Base-by-base conservation (phyloP, 2,888 invertebrate genomes). In the Andrena camellia region DNA sequence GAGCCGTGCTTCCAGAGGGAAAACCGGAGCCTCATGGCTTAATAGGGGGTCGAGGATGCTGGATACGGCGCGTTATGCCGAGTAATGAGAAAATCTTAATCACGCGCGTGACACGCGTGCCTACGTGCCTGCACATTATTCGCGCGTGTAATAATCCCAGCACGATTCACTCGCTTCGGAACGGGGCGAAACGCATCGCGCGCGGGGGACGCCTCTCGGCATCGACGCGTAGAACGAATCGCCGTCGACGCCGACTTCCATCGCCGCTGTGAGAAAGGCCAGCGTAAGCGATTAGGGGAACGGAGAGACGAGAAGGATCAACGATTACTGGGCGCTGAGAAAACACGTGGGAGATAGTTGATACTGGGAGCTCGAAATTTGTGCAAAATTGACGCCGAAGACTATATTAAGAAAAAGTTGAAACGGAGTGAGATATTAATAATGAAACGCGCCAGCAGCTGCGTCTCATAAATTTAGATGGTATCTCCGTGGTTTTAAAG, bases 171-270 rank as follows among this genome's bases (percentile, higher is more conserved):
- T 74, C 70, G 59, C 69, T 67, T 54, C 70, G 23, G 60, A 67
- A n/a, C 68, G 57, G 67, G 60, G n/a, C 5, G 35, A 33, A 66
- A 57, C 64, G 64, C 70, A 71, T 64, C 54, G 54, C 35, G 66
- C 64, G 74, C 20, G 69, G 50, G 52, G 59, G 83, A 85, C 83
- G 83, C 81, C 86, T 82, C 84, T 84, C 73, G 84, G 84, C 77
- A 84, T 78, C 84, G 88, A 84, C 77, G 81, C 78, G 81, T 81
- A 81, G 81, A 88, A 87, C 87, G 81, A 88, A 88, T 87, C 87
- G 80, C 70, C 78, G 66, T 79, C 78, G 77, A 75, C 83, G 82
- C 54, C 26, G 73, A 63, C 35, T 70, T 62, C 62, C 66, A 68
- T 60, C 64, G 62, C 68, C 59, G 54, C 69, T 86, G 87, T 86